Evolutionary conservation across 2,113 vertebrate species (phyloP), one percentile per base, ranked within the genome.

Genomic region (Hystrix cristata): DNA sequence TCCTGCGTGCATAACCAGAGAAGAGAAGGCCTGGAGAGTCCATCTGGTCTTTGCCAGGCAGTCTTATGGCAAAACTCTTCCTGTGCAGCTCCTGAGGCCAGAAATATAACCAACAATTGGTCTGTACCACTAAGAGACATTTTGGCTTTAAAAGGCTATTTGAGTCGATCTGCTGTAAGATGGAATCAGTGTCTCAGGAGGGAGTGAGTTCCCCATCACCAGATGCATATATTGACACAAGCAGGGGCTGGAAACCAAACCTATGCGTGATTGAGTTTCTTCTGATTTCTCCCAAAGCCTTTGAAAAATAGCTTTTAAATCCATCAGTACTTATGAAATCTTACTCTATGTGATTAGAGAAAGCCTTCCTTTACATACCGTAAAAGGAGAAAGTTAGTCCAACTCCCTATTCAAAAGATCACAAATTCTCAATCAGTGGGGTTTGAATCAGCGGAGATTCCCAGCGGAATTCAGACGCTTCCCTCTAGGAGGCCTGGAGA

Each of bases 221-320:
- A 34, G 38, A 53, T 31, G 55, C 34, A 18, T 25, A 67, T 14
- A 46, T 86, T 29, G 65, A n/a, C 14, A 6, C 19, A 69, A 67
- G 15, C 60, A 55, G 53, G 88, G 64, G 71, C 46, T 29, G 9
- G 34, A 25, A 94, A 86, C 53, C 71, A 76, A 72, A 76, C 46
- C 14, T 57, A 48, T 18, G 46, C 43, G 62, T 27, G 64, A n/a
- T 6, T 27, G 31, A 83, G 46, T 2, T 57, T 38, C 57, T 72
- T 96, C 87, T 23, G 7, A 79, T 95, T 96, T 96, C 67, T 86
- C 71, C 74, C 71, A 74, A 91, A 93, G 23, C 62, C 80, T 95
- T 38, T 93, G 60, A 93, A 95, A 93, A 90, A 84, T 43, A 89
- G 31, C 46, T 88, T 95, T 96, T 38, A 79, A 93, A 83, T 62